Conservation (phyloP, 2,888 invertebrate species). For the Fabriciana adippe region DNA sequence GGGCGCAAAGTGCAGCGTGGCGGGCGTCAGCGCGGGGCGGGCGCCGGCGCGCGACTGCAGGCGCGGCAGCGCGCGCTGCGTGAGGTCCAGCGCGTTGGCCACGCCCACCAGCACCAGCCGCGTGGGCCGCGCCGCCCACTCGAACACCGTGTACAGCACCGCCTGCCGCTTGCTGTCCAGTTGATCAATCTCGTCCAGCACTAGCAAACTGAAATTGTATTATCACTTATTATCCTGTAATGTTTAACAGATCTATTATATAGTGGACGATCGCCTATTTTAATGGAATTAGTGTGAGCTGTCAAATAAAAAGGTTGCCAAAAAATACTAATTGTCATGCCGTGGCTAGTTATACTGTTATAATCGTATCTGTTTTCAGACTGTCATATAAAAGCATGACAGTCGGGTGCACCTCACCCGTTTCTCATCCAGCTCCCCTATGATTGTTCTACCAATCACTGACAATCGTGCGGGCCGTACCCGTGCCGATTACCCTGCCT, state of each 20-base stretch:
- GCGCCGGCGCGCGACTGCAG: constrained; percentile 87
- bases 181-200: constrained; percentile 98
- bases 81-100: constrained; percentile 97
- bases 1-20: constrained; percentile 93
- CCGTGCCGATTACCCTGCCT: too few relatives aligned
- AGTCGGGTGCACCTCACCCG: too few relatives aligned
- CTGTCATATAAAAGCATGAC: too few relatives aligned
- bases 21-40: constrained; percentile 83
- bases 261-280: too few relatives aligned
- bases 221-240: constrained; percentile 22
- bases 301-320: too few relatives aligned
- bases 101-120: constrained; percentile 93
- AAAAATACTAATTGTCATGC: too few relatives aligned
- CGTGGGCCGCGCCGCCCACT: constrained; percentile 91
- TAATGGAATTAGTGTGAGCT: too few relatives aligned
- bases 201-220: constrained; percentile 83
- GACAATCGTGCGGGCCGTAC: too few relatives aligned
- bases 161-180: constrained; percentile 91
- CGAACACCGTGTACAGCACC: constrained; percentile 95
- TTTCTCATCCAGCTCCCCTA: too few relatives aligned
- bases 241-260: background rate
- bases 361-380: too few relatives aligned
- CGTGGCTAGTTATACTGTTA: too few relatives aligned
- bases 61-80: constrained; percentile 93
- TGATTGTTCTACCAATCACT: too few relatives aligned